Evolutionary conservation across 1,140 invertebrate species (phyloP).

Genomic region (Cotesia glomerata): DNA sequence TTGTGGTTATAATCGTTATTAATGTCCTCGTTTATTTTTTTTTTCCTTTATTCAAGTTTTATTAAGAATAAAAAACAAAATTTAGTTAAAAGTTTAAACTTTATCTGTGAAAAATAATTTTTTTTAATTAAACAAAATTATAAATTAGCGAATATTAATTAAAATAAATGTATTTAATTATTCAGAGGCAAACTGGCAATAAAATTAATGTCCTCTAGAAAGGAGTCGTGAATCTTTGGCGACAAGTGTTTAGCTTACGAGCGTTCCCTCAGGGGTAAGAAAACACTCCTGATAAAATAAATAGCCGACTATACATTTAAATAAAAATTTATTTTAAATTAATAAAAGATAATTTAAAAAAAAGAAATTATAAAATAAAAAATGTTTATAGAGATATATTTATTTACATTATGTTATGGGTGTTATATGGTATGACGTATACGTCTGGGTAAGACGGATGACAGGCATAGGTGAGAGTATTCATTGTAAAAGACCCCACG

Average conservation of each 20-base stretch:
- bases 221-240: slow-evolving; percentile 16
- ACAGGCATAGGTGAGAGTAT: not conserved
- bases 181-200: slow-evolving; percentile 34
- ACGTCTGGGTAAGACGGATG: slow-evolving; percentile 1
- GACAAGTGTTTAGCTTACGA: slow-evolving; percentile 29
- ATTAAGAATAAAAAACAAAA: too few species aligned
- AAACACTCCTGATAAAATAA: not conserved
- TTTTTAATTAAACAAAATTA: not conserved
- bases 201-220: slow-evolving; percentile 27
- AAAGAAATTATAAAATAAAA: too few species aligned
- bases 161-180: slow-evolving; percentile 31
- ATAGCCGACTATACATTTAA: not conserved
- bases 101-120: not conserved
- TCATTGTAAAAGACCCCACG: slow-evolving; percentile 5
- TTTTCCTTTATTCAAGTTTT: too few species aligned
- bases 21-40: too few species aligned
- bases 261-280: slow-evolving; percentile 5
- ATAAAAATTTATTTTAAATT: too few species aligned
- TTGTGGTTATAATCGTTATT: too few species aligned
- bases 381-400: too few species aligned
- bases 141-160: slow-evolving; percentile 9
- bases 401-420: too few species aligned
- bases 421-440: not conserved
- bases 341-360: too few species aligned
- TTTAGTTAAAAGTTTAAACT: too few species aligned